A percentile compares a stretch with the other conserved stretches of the same genome.
phyloP scores from a whole-genome alignment of 2,113 vertebrate species.

The Lontra canadensis region DNA sequence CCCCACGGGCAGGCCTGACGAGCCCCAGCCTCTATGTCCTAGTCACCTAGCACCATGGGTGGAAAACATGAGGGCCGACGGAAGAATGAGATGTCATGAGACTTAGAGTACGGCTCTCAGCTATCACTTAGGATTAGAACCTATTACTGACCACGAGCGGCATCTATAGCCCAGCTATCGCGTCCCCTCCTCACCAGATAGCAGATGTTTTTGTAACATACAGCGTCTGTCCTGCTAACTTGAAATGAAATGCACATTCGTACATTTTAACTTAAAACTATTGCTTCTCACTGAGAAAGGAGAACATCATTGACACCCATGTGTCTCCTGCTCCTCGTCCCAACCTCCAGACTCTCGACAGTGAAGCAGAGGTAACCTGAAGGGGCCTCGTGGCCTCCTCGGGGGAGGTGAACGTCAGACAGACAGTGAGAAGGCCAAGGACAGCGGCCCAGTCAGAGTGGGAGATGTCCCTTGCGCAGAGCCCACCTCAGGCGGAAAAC shows the following conservation, averaged over 20 bases:
- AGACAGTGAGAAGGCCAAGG: neutral
- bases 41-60: fast-evolving
- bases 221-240: neutral
- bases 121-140: neutral
- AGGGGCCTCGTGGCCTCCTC: neutral
- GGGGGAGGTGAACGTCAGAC: too few species aligned
- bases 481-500: neutral
- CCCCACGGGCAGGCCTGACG: neutral
- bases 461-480: neutral
- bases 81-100: neutral
- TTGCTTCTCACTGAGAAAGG: neutral
- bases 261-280: neutral
- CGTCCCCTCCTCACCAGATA: fast-evolving
- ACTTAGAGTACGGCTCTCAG: neutral
- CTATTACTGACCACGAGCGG: fast-evolving
- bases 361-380: fast-evolving
- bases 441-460: too few species aligned
- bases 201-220: fast-evolving
- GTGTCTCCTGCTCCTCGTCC: too few species aligned
- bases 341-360: neutral
- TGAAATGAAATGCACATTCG: too few species aligned
- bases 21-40: too few species aligned
- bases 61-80: neutral
- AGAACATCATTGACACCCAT: fast-evolving
- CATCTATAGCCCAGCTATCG: fast-evolving